Evolutionary conservation across 2,888 invertebrate species (phyloP).

Genomic region (Strigamia crassipes): DNA sequence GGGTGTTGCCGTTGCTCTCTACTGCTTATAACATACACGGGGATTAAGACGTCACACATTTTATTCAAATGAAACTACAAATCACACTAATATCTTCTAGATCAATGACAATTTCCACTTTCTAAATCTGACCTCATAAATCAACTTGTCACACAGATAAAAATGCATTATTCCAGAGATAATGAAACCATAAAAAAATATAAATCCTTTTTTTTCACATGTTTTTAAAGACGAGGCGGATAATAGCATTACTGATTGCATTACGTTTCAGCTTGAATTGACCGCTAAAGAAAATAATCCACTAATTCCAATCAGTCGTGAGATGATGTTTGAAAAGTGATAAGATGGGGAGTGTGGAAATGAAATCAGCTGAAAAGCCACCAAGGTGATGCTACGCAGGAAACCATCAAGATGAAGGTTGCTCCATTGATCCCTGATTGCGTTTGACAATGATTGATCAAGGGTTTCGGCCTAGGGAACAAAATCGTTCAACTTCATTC

Average conservation of each 20-base stretch:
- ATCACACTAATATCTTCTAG: neutral
- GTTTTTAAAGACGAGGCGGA: neutral
- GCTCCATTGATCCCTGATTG: slow-evolving; percentile 40
- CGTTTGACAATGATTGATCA: slow-evolving; percentile 42
- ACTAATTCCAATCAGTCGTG: slow-evolving; percentile 26
- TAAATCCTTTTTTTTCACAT: neutral
- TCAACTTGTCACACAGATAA: slow-evolving; percentile 5
- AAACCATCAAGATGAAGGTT: slow-evolving; percentile 36
- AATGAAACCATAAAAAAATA: slow-evolving; percentile 10
- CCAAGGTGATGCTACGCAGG: slow-evolving; percentile 39
- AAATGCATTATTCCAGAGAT: neutral
- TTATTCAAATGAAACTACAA: slow-evolving; percentile 7
- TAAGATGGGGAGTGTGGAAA: slow-evolving; percentile 28
- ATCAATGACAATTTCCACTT: slow-evolving; percentile 13
- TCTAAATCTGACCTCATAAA: slow-evolving; percentile 10
- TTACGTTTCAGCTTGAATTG: neutral
- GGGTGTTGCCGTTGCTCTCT: slow-evolving; percentile 19
- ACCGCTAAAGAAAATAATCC: slow-evolving; percentile 5
- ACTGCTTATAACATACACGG: neutral
- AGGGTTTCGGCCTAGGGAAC: slow-evolving; percentile 6
- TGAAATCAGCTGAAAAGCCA: slow-evolving; percentile 32
- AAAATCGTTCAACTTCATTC: neutral
- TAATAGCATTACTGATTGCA: neutral
- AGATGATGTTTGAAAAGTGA: slow-evolving; percentile 40
- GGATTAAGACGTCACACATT: slow-evolving; percentile 19